Evolutionary conservation across 2,888 invertebrate genomes (phyloP).

Genomic region (Linyphia triangularis): DNA sequence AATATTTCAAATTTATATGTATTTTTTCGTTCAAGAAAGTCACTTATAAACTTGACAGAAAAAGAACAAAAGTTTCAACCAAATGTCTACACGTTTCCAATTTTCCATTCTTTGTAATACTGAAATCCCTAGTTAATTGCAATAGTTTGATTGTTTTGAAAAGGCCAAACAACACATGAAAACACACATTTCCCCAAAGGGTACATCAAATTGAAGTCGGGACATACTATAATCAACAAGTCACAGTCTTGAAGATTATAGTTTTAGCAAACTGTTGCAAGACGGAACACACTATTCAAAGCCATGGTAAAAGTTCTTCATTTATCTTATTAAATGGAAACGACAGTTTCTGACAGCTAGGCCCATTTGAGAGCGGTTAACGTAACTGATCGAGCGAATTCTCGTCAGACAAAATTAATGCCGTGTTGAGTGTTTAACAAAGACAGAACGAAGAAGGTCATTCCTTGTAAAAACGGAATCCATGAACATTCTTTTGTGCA

Average conservation of each 20-base stretch:
- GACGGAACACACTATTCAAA: background rate
- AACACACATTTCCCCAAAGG: too few relatives aligned
- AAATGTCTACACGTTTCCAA: too few relatives aligned
- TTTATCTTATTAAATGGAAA: slow-evolving; percentile 15
- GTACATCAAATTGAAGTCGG: too few relatives aligned
- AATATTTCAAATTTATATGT: too few relatives aligned
- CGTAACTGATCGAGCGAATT: slow-evolving; percentile 12
- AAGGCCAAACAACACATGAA: too few relatives aligned
- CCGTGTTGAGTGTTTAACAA: background rate
- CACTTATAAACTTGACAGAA: too few relatives aligned
- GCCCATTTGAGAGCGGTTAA: slow-evolving; percentile 1
- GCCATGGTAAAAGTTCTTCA: background rate
- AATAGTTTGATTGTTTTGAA: too few relatives aligned
- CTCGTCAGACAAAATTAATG: slow-evolving; percentile 11
- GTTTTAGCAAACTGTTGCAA: background rate
- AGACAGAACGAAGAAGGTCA: slow-evolving; percentile 26
- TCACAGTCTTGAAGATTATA: background rate
- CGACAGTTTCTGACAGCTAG: background rate
- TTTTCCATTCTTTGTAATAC: too few relatives aligned
- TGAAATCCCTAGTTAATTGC: too few relatives aligned
- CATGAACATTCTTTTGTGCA: slow-evolving; percentile 8
- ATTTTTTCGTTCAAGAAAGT: too few relatives aligned
- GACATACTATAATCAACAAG: background rate
- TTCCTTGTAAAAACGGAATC: background rate
- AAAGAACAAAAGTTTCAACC: too few relatives aligned